Evolutionary conservation across 2,113 vertebrate genomes (phyloP), one percentile per base, ranked within the genome.

Genomic region (Axis porcinus): DNA sequence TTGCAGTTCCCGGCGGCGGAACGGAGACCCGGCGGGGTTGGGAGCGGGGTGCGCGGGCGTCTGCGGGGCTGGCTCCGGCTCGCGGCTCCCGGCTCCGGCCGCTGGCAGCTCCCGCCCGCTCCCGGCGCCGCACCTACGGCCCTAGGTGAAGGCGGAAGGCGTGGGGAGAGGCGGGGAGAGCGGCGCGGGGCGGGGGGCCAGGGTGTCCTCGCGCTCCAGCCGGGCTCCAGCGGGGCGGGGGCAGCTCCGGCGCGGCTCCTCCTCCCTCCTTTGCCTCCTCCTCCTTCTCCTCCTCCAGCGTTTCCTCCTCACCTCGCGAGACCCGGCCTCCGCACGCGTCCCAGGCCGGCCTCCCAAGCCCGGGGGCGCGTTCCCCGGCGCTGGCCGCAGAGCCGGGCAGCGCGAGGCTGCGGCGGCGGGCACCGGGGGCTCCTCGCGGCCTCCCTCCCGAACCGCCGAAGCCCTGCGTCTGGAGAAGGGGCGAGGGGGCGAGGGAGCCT

Each of bases 111-210:
- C 88, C 87, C 47, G 74, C 95, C 91, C 47, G 30, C 79, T 45
- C 78, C 36, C 62, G 6, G 95, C 92, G 64, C 81, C 97, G 97
- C 97, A 97, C 98, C 98, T 98, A 90, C 62, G 55, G 94, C 95
- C 95, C 88, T 92, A 98, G 97, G 97, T 97, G 97, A 78, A 60
- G 78, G 93, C 96, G 97, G 95, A 91, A 96, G 97, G 95, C 87
- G 97, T 21, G 97, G 74, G 93, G 78, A 76, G 94, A 79, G 96
- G 91, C 88, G 94, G 86, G 43, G 60, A 87, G 84, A 70, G 95
- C 58, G 43, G 74, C 36, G 88, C 85, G 25, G 54, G 54, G 52
- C 62, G 43, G 57, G 83, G 87, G 28, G 45, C 27, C 0, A 3
- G 82, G 82, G 40, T 52, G n/a, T 67, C 82, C 96, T 58, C 8